phyloP scores from a whole-genome alignment of 2,113 vertebrate genomes.

The Pardalotus punctatus region DNA sequence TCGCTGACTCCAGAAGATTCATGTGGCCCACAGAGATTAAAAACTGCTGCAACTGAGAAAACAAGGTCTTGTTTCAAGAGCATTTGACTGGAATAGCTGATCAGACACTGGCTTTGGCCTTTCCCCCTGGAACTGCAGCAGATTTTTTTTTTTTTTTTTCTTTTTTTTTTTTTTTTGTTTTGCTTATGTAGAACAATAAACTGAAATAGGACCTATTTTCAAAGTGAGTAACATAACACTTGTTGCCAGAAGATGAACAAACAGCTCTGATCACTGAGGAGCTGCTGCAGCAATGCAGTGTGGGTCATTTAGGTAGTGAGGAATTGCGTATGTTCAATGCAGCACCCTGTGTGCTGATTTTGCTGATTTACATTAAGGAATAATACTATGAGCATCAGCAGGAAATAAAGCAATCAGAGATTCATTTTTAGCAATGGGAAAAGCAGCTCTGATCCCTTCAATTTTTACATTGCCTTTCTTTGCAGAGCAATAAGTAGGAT shows the following conservation, averaged over 20 bases:
- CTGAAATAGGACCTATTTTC: slow-evolving; percentile 35
- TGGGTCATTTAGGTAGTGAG: not conserved
- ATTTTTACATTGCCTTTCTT: not conserved
- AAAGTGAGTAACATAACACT: not conserved
- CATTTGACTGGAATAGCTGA: not conserved
- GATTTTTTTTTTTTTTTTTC: not conserved
- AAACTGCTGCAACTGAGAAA: slow-evolving; percentile 50
- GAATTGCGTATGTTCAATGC: not conserved
- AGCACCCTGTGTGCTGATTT: not conserved
- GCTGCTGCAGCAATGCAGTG: not conserved
- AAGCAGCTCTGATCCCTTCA: not conserved
- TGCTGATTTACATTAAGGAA: not conserved
- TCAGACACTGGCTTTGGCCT: not conserved
- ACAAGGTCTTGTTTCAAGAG: slow-evolving; percentile 26
- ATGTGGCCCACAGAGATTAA: not conserved
- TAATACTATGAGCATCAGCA: not conserved
- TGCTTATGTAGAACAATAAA: slow-evolving; percentile 24
- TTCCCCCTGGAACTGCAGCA: not conserved
- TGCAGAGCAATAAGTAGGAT: not conserved
- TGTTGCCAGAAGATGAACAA: slow-evolving; percentile 39
- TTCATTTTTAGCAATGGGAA: not conserved
- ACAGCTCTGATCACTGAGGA: not conserved
- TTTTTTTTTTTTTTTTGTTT: not conserved
- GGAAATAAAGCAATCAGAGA: not conserved
- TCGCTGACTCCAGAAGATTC: not conserved